Percentiles rank a stretch among this genome's conserved stretches.
Evolutionary conservation across 2,113 vertebrate species (phyloP).

Genomic region (Macaca nemestrina): DNA sequence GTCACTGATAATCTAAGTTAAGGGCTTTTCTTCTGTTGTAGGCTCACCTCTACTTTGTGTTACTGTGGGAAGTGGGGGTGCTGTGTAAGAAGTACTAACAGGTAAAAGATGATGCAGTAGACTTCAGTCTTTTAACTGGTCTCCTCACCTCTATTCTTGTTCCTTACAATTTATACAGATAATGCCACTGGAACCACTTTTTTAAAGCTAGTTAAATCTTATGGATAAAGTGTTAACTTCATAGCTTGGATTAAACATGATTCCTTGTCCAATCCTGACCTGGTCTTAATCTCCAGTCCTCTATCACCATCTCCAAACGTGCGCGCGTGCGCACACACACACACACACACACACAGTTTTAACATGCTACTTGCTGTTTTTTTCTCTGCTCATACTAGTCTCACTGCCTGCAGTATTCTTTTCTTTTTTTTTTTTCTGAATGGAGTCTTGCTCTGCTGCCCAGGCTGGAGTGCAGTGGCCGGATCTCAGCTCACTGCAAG

Average conservation of each 20-base stretch:
- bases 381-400: not conserved
- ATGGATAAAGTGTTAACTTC: not conserved
- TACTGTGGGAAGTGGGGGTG: not conserved
- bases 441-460: too few species aligned
- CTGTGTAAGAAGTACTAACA: not conserved
- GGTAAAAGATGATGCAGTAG: not conserved
- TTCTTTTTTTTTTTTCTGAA: too few species aligned
- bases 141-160: not conserved
- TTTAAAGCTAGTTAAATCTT: not conserved
- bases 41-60: not conserved
- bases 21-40: not conserved
- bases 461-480: too few species aligned
- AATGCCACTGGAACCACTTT: not conserved
- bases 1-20: not conserved
- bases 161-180: not conserved
- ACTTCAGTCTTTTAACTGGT: not conserved
- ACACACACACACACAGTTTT: not conserved
- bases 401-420: not conserved
- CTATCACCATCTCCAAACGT: not conserved
- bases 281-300: not conserved
- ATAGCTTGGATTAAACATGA: not conserved
- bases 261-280: not conserved
- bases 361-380: not conserved
- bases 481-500: too few species aligned
- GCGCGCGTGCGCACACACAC: not conserved